Evolutionary conservation across 2,113 vertebrate species (phyloP).

Genomic region (Sebastes schlegelii): DNA sequence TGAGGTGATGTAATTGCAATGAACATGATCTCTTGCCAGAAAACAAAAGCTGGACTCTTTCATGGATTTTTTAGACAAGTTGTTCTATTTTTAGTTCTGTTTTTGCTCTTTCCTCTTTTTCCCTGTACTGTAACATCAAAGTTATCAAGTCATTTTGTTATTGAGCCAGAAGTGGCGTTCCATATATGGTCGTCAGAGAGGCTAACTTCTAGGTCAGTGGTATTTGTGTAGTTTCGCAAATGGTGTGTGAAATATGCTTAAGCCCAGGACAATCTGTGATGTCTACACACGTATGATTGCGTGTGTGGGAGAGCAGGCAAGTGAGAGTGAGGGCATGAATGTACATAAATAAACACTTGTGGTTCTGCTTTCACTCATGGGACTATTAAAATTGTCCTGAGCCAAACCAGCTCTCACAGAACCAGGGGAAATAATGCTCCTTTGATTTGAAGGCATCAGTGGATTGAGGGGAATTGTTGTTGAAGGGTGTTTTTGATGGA

Average conservation of each 20-base stretch:
- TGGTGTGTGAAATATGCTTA: constrained; percentile 65
- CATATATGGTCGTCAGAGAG: constrained; percentile 59
- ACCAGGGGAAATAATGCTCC: constrained; percentile 26
- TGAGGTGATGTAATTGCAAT: constrained; percentile 45
- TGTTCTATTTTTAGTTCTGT: constrained; percentile 61
- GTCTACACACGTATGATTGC: constrained; percentile 33
- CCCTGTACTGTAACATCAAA: constrained; percentile 11
- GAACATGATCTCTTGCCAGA: constrained; percentile 26
- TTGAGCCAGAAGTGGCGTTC: constrained; percentile 53
- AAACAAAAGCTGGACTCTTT: constrained; percentile 39
- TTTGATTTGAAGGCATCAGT: constrained; percentile 10
- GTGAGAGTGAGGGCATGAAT: constrained; percentile 6
- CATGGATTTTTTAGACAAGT: constrained; percentile 32
- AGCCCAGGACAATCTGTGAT: constrained; percentile 22
- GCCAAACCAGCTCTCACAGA: constrained; percentile 32
- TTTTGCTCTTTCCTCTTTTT: constrained; percentile 35
- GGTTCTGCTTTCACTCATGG: background rate
- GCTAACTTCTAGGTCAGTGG: constrained; percentile 33
- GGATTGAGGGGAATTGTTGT: background rate
- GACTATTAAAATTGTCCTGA: background rate
- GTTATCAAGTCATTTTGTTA: constrained; percentile 39
- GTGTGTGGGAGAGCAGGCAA: constrained; percentile 7
- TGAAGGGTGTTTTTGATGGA: constrained; percentile 32
- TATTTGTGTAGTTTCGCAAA: constrained; percentile 59
- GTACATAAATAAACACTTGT: constrained; percentile 36